phyloP scores from a whole-genome alignment of 2,797 vertebrate genomes.

The Sebastes cheni region DNA sequence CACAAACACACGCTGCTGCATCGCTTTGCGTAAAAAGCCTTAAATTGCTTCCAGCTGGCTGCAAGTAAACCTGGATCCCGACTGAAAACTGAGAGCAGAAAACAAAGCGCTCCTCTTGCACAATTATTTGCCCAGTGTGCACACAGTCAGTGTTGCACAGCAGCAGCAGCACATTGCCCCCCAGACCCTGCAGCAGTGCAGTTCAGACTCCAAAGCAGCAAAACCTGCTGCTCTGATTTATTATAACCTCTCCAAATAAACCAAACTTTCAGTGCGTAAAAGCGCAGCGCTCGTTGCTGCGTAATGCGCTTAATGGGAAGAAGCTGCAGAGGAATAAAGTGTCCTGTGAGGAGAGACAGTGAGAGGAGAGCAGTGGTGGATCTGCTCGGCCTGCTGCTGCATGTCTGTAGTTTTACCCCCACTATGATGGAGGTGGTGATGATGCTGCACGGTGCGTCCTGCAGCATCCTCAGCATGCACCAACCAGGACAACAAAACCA shows the following conservation, averaged over 20 bases:
- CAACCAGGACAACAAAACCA: neutral
- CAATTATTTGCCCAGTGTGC: conserved; percentile 8
- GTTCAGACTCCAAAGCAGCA: neutral
- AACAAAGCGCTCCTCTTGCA: conserved; percentile 41
- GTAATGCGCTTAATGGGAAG: neutral
- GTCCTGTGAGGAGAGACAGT: neutral
- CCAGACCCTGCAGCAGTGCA: conserved; percentile 31
- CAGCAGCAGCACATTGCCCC: neutral
- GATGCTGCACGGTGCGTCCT: neutral
- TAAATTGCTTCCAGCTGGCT: conserved; percentile 58
- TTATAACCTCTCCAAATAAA: neutral
- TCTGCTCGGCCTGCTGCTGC: neutral
- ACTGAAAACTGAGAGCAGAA: neutral
- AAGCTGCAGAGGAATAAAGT: neutral
- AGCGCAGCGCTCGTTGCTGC: neutral
- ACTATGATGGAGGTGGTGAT: neutral
- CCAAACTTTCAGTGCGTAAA: neutral
- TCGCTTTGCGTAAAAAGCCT: conserved; percentile 24
- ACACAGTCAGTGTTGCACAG: neutral
- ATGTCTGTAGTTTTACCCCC: neutral
- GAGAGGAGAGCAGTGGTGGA: neutral
- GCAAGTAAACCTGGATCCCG: conserved; percentile 2
- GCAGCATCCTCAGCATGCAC: conserved; percentile 44
- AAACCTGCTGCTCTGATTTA: neutral
- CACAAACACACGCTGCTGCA: conserved; percentile 1